Evolutionary conservation across 2,113 vertebrate species (phyloP), one percentile per base, ranked within the genome.

Genomic region (Corythaeola cristata): DNA sequence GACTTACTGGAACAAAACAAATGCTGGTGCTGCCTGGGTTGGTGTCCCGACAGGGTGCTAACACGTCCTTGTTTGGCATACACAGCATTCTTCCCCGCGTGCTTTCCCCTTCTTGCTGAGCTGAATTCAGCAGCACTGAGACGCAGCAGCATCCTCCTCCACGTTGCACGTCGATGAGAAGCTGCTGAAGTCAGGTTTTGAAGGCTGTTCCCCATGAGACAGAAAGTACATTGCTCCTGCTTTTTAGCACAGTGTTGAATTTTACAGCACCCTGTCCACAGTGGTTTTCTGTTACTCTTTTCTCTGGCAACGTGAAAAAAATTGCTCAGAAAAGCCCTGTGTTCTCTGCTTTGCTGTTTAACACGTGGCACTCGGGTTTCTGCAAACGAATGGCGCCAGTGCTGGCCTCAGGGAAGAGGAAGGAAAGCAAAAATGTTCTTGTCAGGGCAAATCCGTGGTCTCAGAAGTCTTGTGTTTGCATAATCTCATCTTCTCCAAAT

Each of bases 1-100:
- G 90, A 56, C 69, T 82, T 72, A 71, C 68, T 87, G 90, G 92
- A 88, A 83, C 32, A 79, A 72, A 90, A 39, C 32, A 89, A 85
- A n/a, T 3, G 35, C 77, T 89, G 75, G 53, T 68, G 24, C 71
- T 55, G 63, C 64, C 58, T 2, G 20, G 21, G 22, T 41, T 77
- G 75, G 33, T 77, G 73, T 85, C 85, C 60, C 0, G 4, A 67
- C 62, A 84, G 73, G 45, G 47, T 66, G 52, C 88, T 89, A 58
- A 24, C 21, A 5, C 9, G 6, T 74, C 78, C 80, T 79, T 75
- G 39, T 95, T 91, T 78, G 86, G 79, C 66, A 62, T 58, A 60
- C 33, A 24, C n/a, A 89, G 44, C 62, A 41, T 81, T 93, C 82
- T 60, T 72, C 90, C 45, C 44, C 5, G 3, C 63, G 44, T 64